Conservation (phyloP, 2,113 vertebrate species). For the Vicugna pacos region DNA sequence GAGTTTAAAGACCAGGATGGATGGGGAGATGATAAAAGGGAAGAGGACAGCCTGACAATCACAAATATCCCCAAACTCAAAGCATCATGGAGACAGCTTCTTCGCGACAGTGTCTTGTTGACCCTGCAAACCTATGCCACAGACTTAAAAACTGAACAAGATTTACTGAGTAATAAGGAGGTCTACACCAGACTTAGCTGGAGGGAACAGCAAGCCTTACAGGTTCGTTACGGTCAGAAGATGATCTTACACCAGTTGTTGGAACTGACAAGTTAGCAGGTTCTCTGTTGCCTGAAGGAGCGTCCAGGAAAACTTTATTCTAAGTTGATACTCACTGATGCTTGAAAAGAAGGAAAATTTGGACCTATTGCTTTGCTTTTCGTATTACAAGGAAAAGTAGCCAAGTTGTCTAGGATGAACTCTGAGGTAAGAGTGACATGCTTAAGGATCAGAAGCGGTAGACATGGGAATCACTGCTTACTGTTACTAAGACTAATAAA, state of each 20-base stretch:
- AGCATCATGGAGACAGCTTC: conserved; percentile 88
- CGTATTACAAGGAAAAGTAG: conserved; percentile 25
- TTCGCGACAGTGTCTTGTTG: conserved; percentile 87
- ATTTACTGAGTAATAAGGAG: conserved; percentile 84
- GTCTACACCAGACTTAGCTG: conserved; percentile 83
- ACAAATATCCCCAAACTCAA: conserved; percentile 88
- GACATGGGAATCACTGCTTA: not conserved
- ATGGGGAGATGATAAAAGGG: conserved; percentile 88
- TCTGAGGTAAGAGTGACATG: not conserved
- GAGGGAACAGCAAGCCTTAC: conserved; percentile 91
- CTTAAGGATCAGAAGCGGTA: not conserved
- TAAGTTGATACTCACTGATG: not conserved
- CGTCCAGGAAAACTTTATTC: not conserved
- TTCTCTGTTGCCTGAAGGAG: not conserved
- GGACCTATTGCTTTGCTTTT: not conserved
- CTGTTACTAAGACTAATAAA: not conserved
- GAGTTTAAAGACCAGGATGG: conserved; percentile 91
- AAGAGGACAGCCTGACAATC: conserved; percentile 86
- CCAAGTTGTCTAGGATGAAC: not conserved
- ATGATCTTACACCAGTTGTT: conserved; percentile 91
- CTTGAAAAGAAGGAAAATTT: not conserved
- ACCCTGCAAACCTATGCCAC: conserved; percentile 88
- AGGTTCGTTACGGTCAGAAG: conserved; percentile 95
- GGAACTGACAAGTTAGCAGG: conserved; percentile 83
- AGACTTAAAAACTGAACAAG: conserved; percentile 86